phyloP scores from a whole-genome alignment of 2,888 invertebrate species.

The Caenorhabditis sp. region DNA sequence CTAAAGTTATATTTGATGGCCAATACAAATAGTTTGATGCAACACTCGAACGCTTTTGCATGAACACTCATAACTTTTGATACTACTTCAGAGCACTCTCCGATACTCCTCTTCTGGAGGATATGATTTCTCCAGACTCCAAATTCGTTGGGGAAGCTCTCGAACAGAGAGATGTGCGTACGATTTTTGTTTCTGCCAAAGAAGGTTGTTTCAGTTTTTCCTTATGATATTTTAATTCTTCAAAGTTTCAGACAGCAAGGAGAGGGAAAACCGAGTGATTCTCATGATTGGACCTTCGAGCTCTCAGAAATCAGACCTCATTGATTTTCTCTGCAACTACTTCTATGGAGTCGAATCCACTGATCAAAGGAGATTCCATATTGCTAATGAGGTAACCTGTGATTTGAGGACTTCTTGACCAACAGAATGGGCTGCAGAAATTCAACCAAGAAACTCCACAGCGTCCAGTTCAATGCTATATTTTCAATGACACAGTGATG shows the following conservation, averaged over 20 bases:
- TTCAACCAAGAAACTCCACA: slow-evolving; percentile 73
- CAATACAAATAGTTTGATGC: slow-evolving; percentile 28
- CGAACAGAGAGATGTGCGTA: slow-evolving; percentile 71
- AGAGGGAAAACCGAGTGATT: slow-evolving; percentile 71
- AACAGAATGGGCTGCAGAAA: slow-evolving; percentile 54
- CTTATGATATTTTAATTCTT: too few species aligned
- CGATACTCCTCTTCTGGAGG: slow-evolving; percentile 65
- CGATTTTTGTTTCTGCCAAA: slow-evolving; percentile 72
- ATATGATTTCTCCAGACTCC: slow-evolving; percentile 64
- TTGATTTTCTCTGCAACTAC: slow-evolving; percentile 77
- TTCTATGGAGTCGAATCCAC: slow-evolving; percentile 73
- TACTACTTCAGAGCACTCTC: slow-evolving; percentile 54
- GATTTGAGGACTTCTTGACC: too few species aligned
- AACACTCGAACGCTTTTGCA: slow-evolving; percentile 3
- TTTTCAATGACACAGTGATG: slow-evolving; percentile 75
- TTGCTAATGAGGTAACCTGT: slow-evolving; percentile 76
- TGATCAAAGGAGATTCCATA: slow-evolving; percentile 68
- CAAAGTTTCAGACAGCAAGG: slow-evolving; percentile 66
- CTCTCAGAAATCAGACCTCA: slow-evolving; percentile 72
- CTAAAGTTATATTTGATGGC: slow-evolving; percentile 7
- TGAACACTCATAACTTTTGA: not conserved
- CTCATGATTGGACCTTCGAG: slow-evolving; percentile 73
- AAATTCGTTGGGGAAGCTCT: slow-evolving; percentile 76
- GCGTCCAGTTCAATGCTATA: slow-evolving; percentile 74
- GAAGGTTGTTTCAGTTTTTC: slow-evolving; percentile 62